Evolutionary conservation across 2,797 vertebrate genomes (phyloP), one percentile per base, ranked within the genome.

Genomic region (Rallus crepitans): DNA sequence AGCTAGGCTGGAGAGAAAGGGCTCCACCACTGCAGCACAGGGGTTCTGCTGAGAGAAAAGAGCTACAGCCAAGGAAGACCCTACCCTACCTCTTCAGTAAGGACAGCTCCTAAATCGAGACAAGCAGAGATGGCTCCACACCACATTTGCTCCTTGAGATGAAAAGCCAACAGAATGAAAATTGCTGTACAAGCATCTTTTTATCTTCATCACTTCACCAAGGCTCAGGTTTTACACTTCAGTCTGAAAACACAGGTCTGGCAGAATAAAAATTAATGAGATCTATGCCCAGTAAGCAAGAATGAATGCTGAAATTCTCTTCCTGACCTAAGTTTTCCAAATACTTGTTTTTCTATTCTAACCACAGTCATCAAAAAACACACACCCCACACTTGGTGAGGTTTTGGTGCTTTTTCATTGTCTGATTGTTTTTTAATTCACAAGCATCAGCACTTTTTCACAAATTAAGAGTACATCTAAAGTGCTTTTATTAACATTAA

Each of bases 401-500:
- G 10, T 23, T 48, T 48, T 48, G 21, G 47, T 23, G 47, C 21
- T 48, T 48, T n/a, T 33, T 28, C 27, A 14, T 50, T 50, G 48
- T 27, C 24, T 50, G 48, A 14, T 50, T 50, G 48, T 14, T 47
- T 37, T 25, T 48, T 7, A 42, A 81, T 56, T 75, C 57, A 63
- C 5, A 37, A 93, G 66, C 31, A 66, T 94, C 94, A 85, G 85
- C 79, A 89, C 82, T 89, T 96, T 93, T 95, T 76, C 72, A 37
- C 75, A 66, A 94, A 72, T 59, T 71, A 94, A 86, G 75, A 53
- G 72, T 37, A 89, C 37, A 83, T 70, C 89, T 92, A 93, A 94
- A 90, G 84, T 45, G 71, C 48, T 92, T 93, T 90, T 37, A 56
- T 61, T 75, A 94, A n/a, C n/a, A 64, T 90, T 96, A 95, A 87